These are phyloP conservation scores for Grapholita molesta DNA, from an alignment of 1,140 invertebrate genomes.

Conservation along the genomic window DNA sequence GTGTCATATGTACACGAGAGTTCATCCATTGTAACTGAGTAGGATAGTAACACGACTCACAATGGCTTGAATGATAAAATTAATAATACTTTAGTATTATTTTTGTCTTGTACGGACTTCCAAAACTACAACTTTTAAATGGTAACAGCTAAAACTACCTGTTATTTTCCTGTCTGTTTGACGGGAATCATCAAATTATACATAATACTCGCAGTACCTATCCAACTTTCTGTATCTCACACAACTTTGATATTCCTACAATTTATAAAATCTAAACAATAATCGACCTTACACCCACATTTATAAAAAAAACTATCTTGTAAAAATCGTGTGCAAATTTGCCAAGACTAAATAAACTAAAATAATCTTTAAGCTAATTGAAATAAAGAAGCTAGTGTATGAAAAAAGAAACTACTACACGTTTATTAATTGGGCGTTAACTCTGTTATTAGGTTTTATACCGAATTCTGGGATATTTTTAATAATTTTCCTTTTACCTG, in stretches of 20 bases:
- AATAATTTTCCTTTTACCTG: constrained; percentile 44
- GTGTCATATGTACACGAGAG: too few species aligned
- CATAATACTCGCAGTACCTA: constrained; percentile 37
- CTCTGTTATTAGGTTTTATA: constrained; percentile 38
- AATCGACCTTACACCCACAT: not conserved
- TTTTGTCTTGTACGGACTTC: not conserved
- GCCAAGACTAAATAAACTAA: not conserved
- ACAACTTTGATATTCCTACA: not conserved
- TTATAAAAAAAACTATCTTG: not conserved
- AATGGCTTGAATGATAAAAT: too few species aligned
- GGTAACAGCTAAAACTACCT: constrained; percentile 33
- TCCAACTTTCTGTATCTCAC: constrained; percentile 25
- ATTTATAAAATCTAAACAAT: not conserved
- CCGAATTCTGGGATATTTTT: constrained; percentile 46
- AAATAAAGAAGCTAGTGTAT: not conserved
- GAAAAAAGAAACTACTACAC: constrained; percentile 36
- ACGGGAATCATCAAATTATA: constrained; percentile 64
- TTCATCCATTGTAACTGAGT: too few species aligned
- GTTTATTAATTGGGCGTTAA: constrained; percentile 67
- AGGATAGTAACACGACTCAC: too few species aligned
- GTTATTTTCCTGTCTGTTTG: constrained; percentile 63
- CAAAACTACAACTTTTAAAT: not conserved
- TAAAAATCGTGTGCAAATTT: not conserved
- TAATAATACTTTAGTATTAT: too few species aligned
- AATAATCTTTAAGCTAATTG: not conserved